These are phyloP conservation scores for Drosophila demipolita DNA, from an alignment of 2,888 invertebrate genomes.

Conservation along the genomic window DNA sequence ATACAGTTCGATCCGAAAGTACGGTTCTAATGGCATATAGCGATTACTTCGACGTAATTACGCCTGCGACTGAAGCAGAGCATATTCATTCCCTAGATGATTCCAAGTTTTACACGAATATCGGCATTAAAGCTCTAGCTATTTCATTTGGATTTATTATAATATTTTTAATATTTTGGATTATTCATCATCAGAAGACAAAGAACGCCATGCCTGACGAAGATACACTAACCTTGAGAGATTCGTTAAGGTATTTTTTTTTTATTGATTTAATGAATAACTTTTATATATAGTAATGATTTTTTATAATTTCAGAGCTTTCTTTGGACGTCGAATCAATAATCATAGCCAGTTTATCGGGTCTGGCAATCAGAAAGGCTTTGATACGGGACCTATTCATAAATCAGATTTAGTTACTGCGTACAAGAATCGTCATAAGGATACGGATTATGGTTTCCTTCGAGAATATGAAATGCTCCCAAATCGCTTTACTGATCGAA, in stretches of 20 bases:
- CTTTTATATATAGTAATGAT: not conserved
- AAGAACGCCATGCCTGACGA: constrained; percentile 88
- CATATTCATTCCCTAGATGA: constrained; percentile 84
- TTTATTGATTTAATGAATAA: too few species aligned
- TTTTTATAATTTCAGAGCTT: constrained; percentile 68
- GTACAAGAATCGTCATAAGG: constrained; percentile 92
- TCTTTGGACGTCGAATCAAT: constrained; percentile 84
- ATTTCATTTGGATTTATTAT: constrained; percentile 88
- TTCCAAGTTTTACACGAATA: constrained; percentile 86
- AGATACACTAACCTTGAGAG: constrained; percentile 89
- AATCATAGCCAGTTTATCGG: constrained; percentile 89
- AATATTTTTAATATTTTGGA: constrained; percentile 88
- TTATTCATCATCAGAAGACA: constrained; percentile 88
- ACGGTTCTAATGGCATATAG: constrained; percentile 89
- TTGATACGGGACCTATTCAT: constrained; percentile 93
- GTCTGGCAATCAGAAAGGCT: constrained; percentile 87
- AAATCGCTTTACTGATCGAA: constrained; percentile 94
- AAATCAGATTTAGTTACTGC: constrained; percentile 90
- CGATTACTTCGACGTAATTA: constrained; percentile 90
- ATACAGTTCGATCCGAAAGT: constrained; percentile 78
- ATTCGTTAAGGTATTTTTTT: constrained; percentile 87
- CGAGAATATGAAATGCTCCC: constrained; percentile 96
- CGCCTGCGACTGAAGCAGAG: constrained; percentile 87
- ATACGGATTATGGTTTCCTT: constrained; percentile 96
- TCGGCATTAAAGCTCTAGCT: constrained; percentile 89